phyloP scores from a whole-genome alignment of 2,888 invertebrate species.

The Spicauda simplicius region DNA sequence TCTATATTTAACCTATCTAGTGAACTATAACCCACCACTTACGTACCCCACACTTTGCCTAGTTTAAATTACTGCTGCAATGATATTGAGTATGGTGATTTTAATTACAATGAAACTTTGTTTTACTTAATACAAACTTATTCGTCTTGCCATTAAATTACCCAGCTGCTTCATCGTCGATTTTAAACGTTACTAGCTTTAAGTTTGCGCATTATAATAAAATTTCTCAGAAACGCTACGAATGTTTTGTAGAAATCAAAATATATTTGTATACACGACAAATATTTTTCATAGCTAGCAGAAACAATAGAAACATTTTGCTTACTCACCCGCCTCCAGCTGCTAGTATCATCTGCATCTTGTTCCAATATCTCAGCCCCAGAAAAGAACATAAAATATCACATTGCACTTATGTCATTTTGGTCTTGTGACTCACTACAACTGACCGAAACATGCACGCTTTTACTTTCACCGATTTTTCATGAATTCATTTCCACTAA shows the following conservation, averaged over 20 bases:
- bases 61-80: no score
- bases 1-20: no score
- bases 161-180: no score
- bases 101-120: no score
- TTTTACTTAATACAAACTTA: no score
- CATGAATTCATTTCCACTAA: background rate
- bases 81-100: no score
- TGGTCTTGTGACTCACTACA: conserved; percentile 24
- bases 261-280: background rate
- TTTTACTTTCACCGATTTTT: background rate
- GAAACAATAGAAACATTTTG: background rate
- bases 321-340: conserved; percentile 59
- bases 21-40: no score
- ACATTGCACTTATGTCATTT: conserved; percentile 22
- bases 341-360: conserved; percentile 84
- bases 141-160: no score
- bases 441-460: conserved; percentile 28
- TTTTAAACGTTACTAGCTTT: no score
- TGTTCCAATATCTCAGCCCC: conserved; percentile 44
- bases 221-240: no score
- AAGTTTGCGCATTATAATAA: no score
- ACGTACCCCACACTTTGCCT: no score
- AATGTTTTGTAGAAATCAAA: background rate
- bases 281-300: background rate
- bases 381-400: background rate